Evolutionary conservation across 2,888 invertebrate species (phyloP), one percentile per base, ranked within the genome.

Genomic region (Nineta flava): DNA sequence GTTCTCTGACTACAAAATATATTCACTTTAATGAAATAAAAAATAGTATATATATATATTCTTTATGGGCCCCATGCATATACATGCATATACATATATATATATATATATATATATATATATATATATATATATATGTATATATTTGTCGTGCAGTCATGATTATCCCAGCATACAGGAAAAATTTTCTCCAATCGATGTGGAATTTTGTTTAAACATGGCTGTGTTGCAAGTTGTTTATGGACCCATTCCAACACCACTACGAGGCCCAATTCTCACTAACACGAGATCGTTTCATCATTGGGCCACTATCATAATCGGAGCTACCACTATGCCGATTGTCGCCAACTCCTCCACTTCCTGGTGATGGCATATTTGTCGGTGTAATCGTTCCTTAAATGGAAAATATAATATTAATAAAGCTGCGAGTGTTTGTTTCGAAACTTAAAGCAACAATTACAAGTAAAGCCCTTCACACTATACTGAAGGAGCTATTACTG

Each of bases 261-360:
- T 87, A 88, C 81, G 88, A 86, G 68, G 85, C 81, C 93, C 94
- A 94, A 54, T 85, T 84, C 65, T 93, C 93, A 50, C 78, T 76
- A 65, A 93, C 81, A 68, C 93, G 81, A 61, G 87, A 82, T 65
- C 92, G 79, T 72, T 94, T 94, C 68, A 84, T 74, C 58, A 76
- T 67, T 55, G 77, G 77, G 50, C 48, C 48, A 41, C 35, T 46
- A 70, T 72, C 63, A 58, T 82, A 82, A 57, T 82, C 79, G 55
- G 69, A 68, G 55, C 71, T 65, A 57, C 54, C 65, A 62, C 63
- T 72, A 69, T 75, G 65, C 48, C 70, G 65, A 53, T 69, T 63
- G 53, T 72, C 79, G 38, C 73, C 74, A 53, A 70, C 71, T 51
- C 58, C 61, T 45, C 62, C 61, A 43, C 63, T 60, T 4, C 71